Evolutionary conservation across 2,888 invertebrate species (phyloP), one percentile per base, ranked within the genome.

Genomic region (Xanthia togata): DNA sequence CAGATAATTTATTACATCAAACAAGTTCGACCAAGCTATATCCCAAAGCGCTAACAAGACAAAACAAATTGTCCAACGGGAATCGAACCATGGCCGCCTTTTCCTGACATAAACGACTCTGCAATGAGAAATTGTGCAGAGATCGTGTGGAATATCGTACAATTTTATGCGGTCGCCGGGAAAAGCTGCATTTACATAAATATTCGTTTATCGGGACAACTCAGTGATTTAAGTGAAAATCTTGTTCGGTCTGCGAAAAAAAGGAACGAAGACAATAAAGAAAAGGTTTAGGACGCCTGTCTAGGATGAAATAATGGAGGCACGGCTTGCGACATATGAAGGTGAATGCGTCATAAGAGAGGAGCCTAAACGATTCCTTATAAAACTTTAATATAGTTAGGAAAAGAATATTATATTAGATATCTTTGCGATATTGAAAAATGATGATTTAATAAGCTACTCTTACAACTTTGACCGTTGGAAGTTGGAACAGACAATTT

Each of bases 181-280:
- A 88, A 91, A 90, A 87, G 91, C 86, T 90, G 91, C 92, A 94
- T 94, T 94, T 93, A 93, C 94, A 94, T 94, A 94, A 93, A 94
- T 93, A 94, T 94, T 94, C 94, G 94, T 94, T 94, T 94, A 94
- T 93, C 91, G 92, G 89, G 88, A 92, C 92, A 91, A 91, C 89
- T 91, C 91, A 88, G 91, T 90, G 92, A 92, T 92, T 93, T 92
- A 91, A 92, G 92, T 89, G 90, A 90, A 91, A 92, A 93, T 92
- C 91, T 91, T 88, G 91, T 90, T 89, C 88, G 85, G 84, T 89
- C 81, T 87, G 90, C 90, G 88, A 89, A 90, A 91, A 92, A 89
- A 92, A 89, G 87, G 82, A 85, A 76, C 79, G 81, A 76, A 90
- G 89, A 89, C 89, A 90, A 91, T 90, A 88, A 90, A 89, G 84